Base-by-base conservation (phyloP, 30 jellyfish, hydroid and myxozoan species). In the Aurelia sp. region DNA sequence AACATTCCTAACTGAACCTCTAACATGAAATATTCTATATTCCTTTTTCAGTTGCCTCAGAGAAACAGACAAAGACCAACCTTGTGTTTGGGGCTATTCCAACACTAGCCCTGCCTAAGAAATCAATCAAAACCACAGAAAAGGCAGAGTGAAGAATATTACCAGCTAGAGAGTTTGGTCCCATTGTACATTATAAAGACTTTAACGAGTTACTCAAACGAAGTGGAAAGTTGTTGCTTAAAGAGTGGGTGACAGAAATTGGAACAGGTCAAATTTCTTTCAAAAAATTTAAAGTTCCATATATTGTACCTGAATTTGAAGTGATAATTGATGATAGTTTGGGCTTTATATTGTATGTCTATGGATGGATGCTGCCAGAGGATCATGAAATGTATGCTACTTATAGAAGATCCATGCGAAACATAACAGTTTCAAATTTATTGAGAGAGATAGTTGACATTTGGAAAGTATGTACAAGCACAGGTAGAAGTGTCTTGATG, bases 321-420 rank as follows among this genome's bases (percentile, higher is more conserved):
- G 73, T 82, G 41, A 30, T 31, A n/a, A 62, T 82, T 23, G 79
- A 71, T 63, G 40, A 50, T 33, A 40, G 67, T 72, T 84, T 82
- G 50, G 64, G 53, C 61, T 69, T 82, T 55, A 57, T 65, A 72
- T 67, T 82, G 53, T n/a, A 71, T 27, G 87, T 82, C 4, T 82
- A 69, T 82, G 76, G 79, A n/a, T 68, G 87, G 92, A 53, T 21
- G 63, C 35, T 82, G 16, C 92, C 92, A 40, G 86, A 70, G 57
- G 69, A 82, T 71, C 92, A 69, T 62, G 19, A 16, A 19, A 60
- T 82, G 7, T 82, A 82, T 48, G 18, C 9, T 21, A 71, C 55
- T 21, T 82, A 44, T 37, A 57, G 44, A 64, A 55, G 84, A n/a
- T 82, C 92, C 13, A 70, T 82, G 92, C 15, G 21, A 52, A 74